phyloP scores from a whole-genome alignment of 1,140 invertebrate genomes.

The Drosophila orena region DNA sequence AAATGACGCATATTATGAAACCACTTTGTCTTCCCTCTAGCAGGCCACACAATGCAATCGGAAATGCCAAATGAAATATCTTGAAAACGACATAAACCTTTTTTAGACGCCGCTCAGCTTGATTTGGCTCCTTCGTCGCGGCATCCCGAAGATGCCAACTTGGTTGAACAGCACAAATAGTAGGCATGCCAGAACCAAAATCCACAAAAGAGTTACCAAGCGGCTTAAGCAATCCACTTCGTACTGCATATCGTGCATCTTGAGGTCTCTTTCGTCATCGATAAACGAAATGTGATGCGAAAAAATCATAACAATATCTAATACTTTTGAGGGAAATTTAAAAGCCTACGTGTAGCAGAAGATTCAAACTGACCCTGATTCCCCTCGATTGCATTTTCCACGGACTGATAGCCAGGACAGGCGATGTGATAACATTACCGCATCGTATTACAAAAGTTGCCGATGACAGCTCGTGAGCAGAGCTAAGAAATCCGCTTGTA shows the following conservation, averaged over 20 bases:
- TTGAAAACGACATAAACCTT: not conserved
- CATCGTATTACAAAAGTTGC: conserved; percentile 27
- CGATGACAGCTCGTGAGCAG: conserved; percentile 14
- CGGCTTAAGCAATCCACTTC: not conserved
- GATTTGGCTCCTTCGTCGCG: too few species aligned
- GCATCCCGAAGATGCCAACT: not conserved
- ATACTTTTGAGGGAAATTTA: not conserved
- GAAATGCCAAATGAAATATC: conserved; percentile 1
- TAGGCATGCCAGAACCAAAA: not conserved
- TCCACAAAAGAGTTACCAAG: not conserved
- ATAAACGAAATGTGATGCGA: not conserved
- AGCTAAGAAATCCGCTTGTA: not conserved
- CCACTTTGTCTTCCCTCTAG: conserved; percentile 6
- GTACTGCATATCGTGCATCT: not conserved
- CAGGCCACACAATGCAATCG: conserved; percentile 6
- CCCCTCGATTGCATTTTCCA: not conserved
- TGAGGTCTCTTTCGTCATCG: conserved; percentile 1
- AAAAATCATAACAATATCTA: not conserved
- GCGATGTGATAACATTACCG: conserved; percentile 28
- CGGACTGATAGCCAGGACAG: not conserved
- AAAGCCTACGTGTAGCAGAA: not conserved
- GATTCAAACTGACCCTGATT: conserved; percentile 1
- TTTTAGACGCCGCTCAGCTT: too few species aligned
- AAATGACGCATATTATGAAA: conserved; percentile 61
- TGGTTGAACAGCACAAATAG: not conserved